phyloP scores from a whole-genome alignment of 2,113 vertebrate species.

The Sander vitreus region DNA sequence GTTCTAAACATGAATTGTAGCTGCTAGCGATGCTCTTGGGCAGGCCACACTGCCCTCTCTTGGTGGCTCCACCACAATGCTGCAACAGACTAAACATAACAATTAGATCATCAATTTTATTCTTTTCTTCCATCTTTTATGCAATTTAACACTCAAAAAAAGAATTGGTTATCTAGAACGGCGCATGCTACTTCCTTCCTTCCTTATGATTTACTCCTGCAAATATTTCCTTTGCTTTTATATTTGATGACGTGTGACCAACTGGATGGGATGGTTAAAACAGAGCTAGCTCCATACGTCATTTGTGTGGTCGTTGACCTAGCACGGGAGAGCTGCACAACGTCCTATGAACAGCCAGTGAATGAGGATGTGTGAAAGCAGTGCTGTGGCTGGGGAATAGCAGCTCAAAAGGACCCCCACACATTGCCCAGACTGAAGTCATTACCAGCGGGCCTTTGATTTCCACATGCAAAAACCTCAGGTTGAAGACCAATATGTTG shows the following conservation, averaged over 20 bases:
- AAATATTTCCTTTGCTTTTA: slow-evolving; percentile 63
- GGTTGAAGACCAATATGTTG: slow-evolving; percentile 64
- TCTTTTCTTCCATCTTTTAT: slow-evolving; percentile 6
- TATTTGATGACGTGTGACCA: slow-evolving; percentile 73
- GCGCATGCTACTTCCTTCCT: slow-evolving; percentile 15
- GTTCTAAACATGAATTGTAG: slow-evolving; percentile 62
- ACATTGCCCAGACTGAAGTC: slow-evolving; percentile 77
- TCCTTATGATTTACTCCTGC: slow-evolving; percentile 43
- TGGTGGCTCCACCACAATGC: slow-evolving; percentile 67
- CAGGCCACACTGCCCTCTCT: slow-evolving; percentile 87
- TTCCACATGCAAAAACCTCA: slow-evolving; percentile 73
- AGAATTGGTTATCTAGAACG: background rate
- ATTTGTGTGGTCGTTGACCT: slow-evolving; percentile 68
- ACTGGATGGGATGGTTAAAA: slow-evolving; percentile 52
- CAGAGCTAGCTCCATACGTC: slow-evolving; percentile 62
- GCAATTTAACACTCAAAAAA: slow-evolving; percentile 12
- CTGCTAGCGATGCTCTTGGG: slow-evolving; percentile 62
- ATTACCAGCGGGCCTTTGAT: slow-evolving; percentile 78
- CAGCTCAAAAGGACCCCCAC: slow-evolving; percentile 71
- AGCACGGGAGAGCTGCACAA: slow-evolving; percentile 40
- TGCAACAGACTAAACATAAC: slow-evolving; percentile 40
- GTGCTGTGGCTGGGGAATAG: slow-evolving; percentile 58
- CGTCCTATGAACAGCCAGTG: slow-evolving; percentile 53
- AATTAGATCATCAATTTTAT: slow-evolving; percentile 53
- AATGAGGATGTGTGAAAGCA: slow-evolving; percentile 78